Percentiles rank a stretch among this genome's conserved stretches.
Evolutionary conservation across 1,140 invertebrate species (phyloP).

Genomic region (Scaptomyza hsui): DNA sequence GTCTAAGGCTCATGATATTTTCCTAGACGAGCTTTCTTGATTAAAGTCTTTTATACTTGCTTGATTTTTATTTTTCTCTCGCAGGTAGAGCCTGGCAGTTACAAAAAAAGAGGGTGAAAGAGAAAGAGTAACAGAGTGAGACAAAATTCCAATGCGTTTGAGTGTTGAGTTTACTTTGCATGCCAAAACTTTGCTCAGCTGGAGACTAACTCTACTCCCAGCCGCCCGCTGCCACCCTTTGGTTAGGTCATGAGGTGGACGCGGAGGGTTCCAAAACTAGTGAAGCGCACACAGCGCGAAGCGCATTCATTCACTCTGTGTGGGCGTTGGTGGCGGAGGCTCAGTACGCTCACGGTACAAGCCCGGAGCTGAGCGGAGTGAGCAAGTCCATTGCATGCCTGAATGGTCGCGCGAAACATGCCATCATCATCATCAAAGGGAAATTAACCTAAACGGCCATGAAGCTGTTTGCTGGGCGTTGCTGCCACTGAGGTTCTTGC

Average conservation of each 20-base stretch:
- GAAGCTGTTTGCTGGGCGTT: slow-evolving; percentile 62
- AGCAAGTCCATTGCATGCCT: slow-evolving; percentile 76
- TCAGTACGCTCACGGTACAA: background rate
- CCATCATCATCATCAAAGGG: slow-evolving; percentile 78
- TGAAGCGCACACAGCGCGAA: slow-evolving; percentile 63
- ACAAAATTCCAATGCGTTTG: slow-evolving; percentile 5
- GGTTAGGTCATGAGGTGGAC: background rate
- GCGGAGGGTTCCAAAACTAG: slow-evolving; percentile 55
- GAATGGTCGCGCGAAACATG: slow-evolving; percentile 78
- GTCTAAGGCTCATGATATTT: no score
- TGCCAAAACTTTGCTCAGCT: slow-evolving; percentile 34
- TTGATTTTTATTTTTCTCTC: no score
- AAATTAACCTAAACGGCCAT: slow-evolving; percentile 81
- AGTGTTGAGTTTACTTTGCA: slow-evolving; percentile 40
- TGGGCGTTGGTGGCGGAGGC: background rate
- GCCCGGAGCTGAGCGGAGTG: slow-evolving; percentile 41
- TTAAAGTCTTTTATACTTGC: no score
- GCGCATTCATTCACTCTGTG: slow-evolving; percentile 62
- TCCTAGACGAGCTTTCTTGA: no score
- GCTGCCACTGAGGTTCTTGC: slow-evolving; percentile 33
- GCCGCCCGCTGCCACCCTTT: slow-evolving; percentile 1
- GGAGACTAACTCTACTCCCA: slow-evolving; percentile 17
- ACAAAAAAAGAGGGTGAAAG: background rate
- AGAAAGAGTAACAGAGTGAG: background rate
- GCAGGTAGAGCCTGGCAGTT: slow-evolving; percentile 2